Evolutionary conservation across 2,888 invertebrate genomes (phyloP).

Genomic region (Andricus curvator): DNA sequence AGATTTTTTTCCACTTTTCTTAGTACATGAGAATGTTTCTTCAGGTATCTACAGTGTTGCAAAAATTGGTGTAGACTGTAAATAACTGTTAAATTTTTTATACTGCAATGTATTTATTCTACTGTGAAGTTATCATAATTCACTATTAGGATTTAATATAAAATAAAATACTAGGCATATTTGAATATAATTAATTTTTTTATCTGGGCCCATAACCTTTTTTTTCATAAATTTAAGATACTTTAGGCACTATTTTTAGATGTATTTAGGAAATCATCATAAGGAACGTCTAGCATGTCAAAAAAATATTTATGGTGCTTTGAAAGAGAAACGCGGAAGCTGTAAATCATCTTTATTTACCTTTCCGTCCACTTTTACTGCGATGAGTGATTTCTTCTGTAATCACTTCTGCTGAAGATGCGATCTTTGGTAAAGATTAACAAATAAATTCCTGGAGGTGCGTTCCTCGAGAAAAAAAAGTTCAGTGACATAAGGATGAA

Average conservation of each 20-base stretch:
- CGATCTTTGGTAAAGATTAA: slow-evolving; percentile 6
- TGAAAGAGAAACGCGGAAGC: slow-evolving; percentile 25
- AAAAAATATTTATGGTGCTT: slow-evolving; percentile 9
- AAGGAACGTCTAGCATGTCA: neutral
- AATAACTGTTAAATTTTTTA: neutral
- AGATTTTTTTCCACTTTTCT: neutral
- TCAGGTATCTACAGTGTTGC: neutral
- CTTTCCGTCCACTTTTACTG: neutral
- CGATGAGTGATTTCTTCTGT: slow-evolving; percentile 9
- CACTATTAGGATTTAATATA: too few species aligned
- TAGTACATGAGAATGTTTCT: neutral
- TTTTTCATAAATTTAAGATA: too few species aligned
- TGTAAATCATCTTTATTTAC: slow-evolving; percentile 30
- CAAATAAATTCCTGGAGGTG: slow-evolving; percentile 8
- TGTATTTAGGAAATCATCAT: too few species aligned
- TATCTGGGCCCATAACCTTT: neutral
- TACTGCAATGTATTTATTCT: neutral
- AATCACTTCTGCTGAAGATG: neutral
- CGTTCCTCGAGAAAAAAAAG: slow-evolving; percentile 13
- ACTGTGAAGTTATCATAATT: too few species aligned
- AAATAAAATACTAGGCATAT: too few species aligned
- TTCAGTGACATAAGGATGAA: slow-evolving; percentile 13
- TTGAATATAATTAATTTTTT: too few species aligned
- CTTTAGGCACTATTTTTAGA: too few species aligned
- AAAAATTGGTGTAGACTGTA: neutral